Percentiles rank a stretch among this genome's conserved stretches.
phyloP scores from a whole-genome alignment of 1,140 invertebrate species.

The Aphidius ervi region DNA sequence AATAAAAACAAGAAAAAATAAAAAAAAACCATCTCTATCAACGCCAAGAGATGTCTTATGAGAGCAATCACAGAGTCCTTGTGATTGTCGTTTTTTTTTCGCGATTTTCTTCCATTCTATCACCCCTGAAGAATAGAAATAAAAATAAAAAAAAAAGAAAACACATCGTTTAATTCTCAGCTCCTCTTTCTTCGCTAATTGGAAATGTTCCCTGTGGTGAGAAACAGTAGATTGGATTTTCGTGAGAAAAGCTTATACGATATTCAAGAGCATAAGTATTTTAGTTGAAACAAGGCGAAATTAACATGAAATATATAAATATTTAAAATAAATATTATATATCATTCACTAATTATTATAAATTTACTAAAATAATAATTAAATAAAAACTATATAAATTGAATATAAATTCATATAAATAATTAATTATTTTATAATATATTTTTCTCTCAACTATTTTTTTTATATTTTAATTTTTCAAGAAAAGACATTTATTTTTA shows the following conservation, averaged over 20 bases:
- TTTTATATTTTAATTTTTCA: background rate
- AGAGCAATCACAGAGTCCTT: conserved; percentile 5
- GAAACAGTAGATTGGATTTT: conserved; percentile 17
- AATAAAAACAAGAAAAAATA: too few species aligned
- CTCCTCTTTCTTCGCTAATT: conserved; percentile 13
- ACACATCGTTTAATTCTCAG: background rate
- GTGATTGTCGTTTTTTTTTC: background rate
- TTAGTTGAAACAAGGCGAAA: too few species aligned
- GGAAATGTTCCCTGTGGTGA: conserved; percentile 12
- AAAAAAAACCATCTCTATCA: too few species aligned
- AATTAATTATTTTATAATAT: too few species aligned
- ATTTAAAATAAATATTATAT: background rate
- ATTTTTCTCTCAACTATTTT: conserved; percentile 19
- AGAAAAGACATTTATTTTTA: conserved; percentile 24
- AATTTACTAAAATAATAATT: background rate
- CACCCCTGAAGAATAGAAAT: background rate
- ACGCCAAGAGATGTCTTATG: background rate
- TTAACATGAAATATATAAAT: background rate
- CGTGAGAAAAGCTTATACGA: background rate
- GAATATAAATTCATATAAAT: too few species aligned
- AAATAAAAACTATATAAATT: background rate
- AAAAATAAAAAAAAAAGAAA: background rate
- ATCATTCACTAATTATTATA: background rate
- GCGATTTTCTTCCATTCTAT: too few species aligned
- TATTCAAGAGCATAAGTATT: too few species aligned